Evolutionary conservation across 2,113 vertebrate species (phyloP), one percentile per base, ranked within the genome.

Genomic region (Pelecanoides urinatrix): DNA sequence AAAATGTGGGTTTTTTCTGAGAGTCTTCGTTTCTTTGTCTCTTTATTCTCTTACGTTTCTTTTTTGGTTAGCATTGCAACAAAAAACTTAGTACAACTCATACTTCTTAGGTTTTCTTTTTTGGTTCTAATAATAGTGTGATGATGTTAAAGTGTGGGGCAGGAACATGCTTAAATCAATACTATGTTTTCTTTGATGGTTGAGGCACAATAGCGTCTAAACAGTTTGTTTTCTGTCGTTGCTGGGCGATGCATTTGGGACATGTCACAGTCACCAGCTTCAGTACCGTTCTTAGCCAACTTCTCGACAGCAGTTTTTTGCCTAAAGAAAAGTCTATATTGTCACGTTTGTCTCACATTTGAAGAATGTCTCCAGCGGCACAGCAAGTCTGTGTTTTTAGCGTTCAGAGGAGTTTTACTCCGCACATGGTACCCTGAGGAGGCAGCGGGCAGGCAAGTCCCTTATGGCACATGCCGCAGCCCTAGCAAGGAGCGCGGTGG

Each of bases 121-220:
- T 20, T 40, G 26, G 45, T 16, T 81, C 10, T n/a, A 11, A 0
- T 12, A 17, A 5, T 2, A 7, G 38, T 2, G 26, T 11, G 15
- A 5, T 18, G 66, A 4, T 22, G 10, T 49, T 36, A 1, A 1
- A 32, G 44, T 8, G 25, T 9, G 27, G 45, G 74, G 40, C 36
- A 44, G 77, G 77, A 67, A 23, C 5, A 27, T 17, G 36, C 49
- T 49, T 50, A 27, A 15, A 36, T 38, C 22, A 6, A 0, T 13
- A 4, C 0, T 1, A 26, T 2, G 6, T 38, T 66, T 42, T 26
- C 15, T 55, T 32, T 22, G 21, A 10, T 17, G 13, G 16, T 21
- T 30, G 32, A 45, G 45, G 49, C 34, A 27, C 8, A 2, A 2
- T 12, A 59, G 32, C 5, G 0, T 11, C 9, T 10, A 4, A 47